Evolutionary conservation across 2,797 vertebrate species (phyloP), one percentile per base, ranked within the genome.

Genomic region (Cuniculus paca): DNA sequence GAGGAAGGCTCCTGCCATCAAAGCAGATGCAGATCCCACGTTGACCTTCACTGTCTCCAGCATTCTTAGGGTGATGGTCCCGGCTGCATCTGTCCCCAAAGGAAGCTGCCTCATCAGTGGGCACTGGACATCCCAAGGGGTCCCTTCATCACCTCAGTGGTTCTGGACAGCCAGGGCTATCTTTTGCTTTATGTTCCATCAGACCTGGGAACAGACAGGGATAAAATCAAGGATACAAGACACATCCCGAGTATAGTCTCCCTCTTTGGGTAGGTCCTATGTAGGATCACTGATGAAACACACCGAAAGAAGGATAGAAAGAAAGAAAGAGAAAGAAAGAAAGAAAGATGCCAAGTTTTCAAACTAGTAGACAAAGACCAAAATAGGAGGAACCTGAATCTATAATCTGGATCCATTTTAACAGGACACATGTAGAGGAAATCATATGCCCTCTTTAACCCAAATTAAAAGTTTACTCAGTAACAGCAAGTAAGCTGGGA

Each of bases 381-480:
- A 56, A 78, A 34, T 2, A 92, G 54, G 14, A 6, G 56, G 26
- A 34, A 72, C 26, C 39, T 65, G 45, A 39, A 36, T 75, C 8
- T 31, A 12, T n/a, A 70, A 31, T 14, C 28, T 26, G 52, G 42
- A 75, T n/a, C 77, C 65, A 34, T 48, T 85, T 85, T 60, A 63
- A 78, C 28, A 72, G 48, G 31, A 80, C 91, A 48, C 58, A 42
- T 36, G 13, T 88, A 80, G 79, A 88, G 77, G 70, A 56, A 88
- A 68, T 81, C 92, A 42, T 34, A 65, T 65, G 48, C 8, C 65
- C 36, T 70, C 42, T 77, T 84, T 89, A 81, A 81, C 34, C 54
- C 72, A 93, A 97, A 95, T 84, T 92, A 90, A 85, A 92, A 94
- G 92, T 54, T 68, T 82, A 54, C 80, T 72, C 61, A 58, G 16